Evolutionary conservation across 2,888 invertebrate species (phyloP).

Genomic region (Dryadula phaetusa): DNA sequence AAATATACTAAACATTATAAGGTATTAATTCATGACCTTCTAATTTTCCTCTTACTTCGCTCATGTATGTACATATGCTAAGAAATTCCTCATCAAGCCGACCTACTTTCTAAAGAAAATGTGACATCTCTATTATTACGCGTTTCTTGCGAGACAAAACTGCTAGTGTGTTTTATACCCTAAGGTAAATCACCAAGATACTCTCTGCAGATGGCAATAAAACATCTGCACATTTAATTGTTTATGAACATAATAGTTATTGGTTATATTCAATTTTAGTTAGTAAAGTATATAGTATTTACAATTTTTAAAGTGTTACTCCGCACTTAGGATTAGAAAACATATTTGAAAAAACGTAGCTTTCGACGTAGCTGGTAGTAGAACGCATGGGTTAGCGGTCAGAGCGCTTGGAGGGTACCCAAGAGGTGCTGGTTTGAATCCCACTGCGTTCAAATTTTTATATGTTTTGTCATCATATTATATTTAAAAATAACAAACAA

Average conservation of each 20-base stretch:
- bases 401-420: too few species aligned
- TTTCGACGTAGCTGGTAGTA: too few species aligned
- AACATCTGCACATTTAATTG: background rate
- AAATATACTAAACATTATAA: background rate
- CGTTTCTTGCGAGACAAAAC: conserved; percentile 48
- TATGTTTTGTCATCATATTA: too few species aligned
- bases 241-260: background rate
- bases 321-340: too few species aligned
- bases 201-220: background rate
- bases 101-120: conserved; percentile 72
- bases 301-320: too few species aligned
- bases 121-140: conserved; percentile 54
- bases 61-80: conserved; percentile 54
- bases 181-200: conserved; percentile 13
- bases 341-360: too few species aligned
- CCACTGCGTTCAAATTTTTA: too few species aligned
- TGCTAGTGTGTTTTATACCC: conserved; percentile 24
- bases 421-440: too few species aligned
- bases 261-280: too few species aligned
- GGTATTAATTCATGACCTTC: conserved; percentile 9
- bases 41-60: conserved; percentile 53
- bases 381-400: too few species aligned
- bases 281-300: too few species aligned
- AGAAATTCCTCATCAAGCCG: conserved; percentile 59
- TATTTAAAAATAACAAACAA: too few species aligned